Conservation (phyloP, 2,888 invertebrate species). For the Caenorhabditis japonica region DNA sequence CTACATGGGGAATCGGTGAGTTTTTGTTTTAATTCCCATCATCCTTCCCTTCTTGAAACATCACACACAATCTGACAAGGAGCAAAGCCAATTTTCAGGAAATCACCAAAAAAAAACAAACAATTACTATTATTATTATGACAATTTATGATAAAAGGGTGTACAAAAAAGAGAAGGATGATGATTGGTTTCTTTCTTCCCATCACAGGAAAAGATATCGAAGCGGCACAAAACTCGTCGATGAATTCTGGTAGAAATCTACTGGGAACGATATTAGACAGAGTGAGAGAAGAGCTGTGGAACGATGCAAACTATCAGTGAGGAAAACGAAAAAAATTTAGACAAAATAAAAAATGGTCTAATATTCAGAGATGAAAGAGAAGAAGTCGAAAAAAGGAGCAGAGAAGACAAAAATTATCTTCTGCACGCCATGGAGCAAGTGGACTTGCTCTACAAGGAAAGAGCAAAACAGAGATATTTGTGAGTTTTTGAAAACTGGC, state of each 20-base stretch:
- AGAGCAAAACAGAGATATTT: conserved; percentile 14
- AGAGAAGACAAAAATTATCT: conserved; percentile 15
- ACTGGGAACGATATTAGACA: conserved; percentile 37
- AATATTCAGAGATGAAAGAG: conserved; percentile 35
- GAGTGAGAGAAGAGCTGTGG: conserved; percentile 39
- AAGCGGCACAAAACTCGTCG: background rate
- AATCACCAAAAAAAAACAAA: too few species aligned
- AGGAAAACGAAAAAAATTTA: background rate
- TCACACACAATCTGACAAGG: too few species aligned
- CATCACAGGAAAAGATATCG: conserved; percentile 26
- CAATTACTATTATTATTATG: too few species aligned
- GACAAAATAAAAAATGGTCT: background rate
- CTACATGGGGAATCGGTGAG: conserved; percentile 64
- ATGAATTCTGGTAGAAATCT: conserved; percentile 18
- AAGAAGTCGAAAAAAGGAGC: conserved; percentile 22
- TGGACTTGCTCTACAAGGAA: conserved; percentile 49
- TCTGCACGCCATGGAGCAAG: conserved; percentile 15
- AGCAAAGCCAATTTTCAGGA: too few species aligned
- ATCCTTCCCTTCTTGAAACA: background rate
- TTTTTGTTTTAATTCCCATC: background rate
- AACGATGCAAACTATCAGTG: conserved; percentile 15
- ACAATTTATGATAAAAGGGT: background rate
- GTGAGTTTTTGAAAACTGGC: conserved; percentile 2
- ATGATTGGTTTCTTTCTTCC: too few species aligned
- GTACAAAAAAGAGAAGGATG: too few species aligned